These are phyloP conservation scores for Zosterops hypoxanthus DNA, from an alignment of 2,113 vertebrate species.

Conservation along the genomic window DNA sequence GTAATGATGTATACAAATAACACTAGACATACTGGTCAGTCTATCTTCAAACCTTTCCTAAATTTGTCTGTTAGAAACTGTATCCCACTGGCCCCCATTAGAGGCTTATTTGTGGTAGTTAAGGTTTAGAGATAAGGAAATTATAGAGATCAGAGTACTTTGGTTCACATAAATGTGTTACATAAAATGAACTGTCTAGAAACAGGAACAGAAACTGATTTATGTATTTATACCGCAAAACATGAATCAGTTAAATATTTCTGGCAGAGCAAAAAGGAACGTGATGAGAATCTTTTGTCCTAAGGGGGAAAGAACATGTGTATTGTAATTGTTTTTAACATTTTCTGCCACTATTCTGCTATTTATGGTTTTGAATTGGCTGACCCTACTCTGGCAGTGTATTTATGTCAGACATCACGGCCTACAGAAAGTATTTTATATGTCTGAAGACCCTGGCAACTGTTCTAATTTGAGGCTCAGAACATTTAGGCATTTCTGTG, in stretches of 20 bases:
- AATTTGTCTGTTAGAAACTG: neutral
- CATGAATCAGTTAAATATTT: slow-evolving; percentile 56
- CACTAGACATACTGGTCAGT: neutral
- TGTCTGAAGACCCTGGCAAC: slow-evolving; percentile 43
- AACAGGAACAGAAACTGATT: slow-evolving; percentile 36
- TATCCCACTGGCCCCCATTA: neutral
- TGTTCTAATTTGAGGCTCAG: neutral
- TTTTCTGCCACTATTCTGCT: slow-evolving; percentile 48
- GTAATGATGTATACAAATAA: neutral
- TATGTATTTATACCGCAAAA: slow-evolving; percentile 18
- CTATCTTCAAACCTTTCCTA: neutral
- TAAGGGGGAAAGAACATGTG: slow-evolving; percentile 50
- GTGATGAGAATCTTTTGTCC: slow-evolving; percentile 50
- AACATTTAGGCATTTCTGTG: neutral
- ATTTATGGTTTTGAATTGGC: slow-evolving; percentile 59
- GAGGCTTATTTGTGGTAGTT: neutral
- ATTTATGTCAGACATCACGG: slow-evolving; percentile 51
- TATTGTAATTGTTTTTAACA: slow-evolving; percentile 51
- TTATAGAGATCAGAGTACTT: neutral
- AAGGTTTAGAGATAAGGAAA: neutral
- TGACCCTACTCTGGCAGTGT: slow-evolving; percentile 43
- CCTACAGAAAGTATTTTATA: slow-evolving; percentile 61
- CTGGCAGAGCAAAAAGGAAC: slow-evolving; percentile 51
- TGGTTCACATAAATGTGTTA: neutral
- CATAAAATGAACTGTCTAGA: neutral